Conservation (phyloP, 2,888 invertebrate species). For the Sphinx pinastri region DNA sequence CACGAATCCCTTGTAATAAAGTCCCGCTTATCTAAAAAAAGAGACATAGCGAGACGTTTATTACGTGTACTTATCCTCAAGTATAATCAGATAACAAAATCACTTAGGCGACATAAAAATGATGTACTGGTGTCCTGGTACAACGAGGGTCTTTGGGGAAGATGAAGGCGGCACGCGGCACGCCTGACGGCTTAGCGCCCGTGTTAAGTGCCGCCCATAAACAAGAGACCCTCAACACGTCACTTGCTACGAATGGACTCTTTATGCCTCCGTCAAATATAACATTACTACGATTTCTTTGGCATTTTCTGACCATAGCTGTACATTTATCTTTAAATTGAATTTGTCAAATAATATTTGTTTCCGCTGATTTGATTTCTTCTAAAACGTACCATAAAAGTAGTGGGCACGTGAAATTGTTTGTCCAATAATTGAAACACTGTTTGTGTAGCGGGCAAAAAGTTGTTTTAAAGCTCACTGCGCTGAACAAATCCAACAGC, state of each 20-base stretch:
- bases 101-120: slow-evolving; percentile 61
- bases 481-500: slow-evolving; percentile 56
- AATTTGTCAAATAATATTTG: slow-evolving; percentile 21
- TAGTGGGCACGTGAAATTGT: slow-evolving; percentile 12
- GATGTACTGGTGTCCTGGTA: slow-evolving; percentile 47
- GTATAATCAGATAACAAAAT: slow-evolving; percentile 64
- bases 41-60: slow-evolving; percentile 46
- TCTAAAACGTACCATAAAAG: slow-evolving; percentile 10
- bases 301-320: slow-evolving; percentile 36
- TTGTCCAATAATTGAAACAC: slow-evolving; percentile 31
- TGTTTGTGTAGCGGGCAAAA: slow-evolving; percentile 38
- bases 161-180: slow-evolving; percentile 35
- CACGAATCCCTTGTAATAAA: slow-evolving; percentile 33
- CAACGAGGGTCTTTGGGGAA: slow-evolving; percentile 41
- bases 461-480: slow-evolving; percentile 59
- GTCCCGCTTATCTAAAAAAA: slow-evolving; percentile 38
- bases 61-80: slow-evolving; percentile 52
- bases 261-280: slow-evolving; percentile 64
- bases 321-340: slow-evolving; percentile 8
- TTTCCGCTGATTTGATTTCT: slow-evolving; percentile 23
- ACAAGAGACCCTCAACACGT: slow-evolving; percentile 64
- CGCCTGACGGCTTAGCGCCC: slow-evolving; percentile 54
- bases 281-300: slow-evolving; percentile 52
- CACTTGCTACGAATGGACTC: slow-evolving; percentile 69
- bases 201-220: slow-evolving; percentile 70